Base-by-base conservation (phyloP, 2,888 invertebrate species). In the Luperina testacea region DNA sequence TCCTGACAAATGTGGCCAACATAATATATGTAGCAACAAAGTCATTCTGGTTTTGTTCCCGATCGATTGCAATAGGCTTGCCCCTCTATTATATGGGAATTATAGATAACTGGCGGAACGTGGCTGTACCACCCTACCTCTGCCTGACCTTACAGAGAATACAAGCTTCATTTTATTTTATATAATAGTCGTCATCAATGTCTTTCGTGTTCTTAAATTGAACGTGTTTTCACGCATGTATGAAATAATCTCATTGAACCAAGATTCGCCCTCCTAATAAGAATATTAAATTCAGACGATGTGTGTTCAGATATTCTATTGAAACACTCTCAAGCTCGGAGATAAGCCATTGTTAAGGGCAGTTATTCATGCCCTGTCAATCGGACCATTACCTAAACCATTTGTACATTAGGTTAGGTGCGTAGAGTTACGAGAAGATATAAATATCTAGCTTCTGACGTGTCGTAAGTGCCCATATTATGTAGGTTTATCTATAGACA, bases 351-450 rank as follows among this genome's bases (percentile, higher is more conserved):
- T 82, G 89, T 85, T 85, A 82, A 84, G 72, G 70, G 77, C 71
- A 73, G 82, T 88, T 82, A 78, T 72, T 89, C 88, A 89, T 84
- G 78, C n/a, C 71, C 85, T 85, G 88, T 83, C 89, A 85, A 48
- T 78, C 45, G 85, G 81, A 53, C 88, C 86, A 88, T 89, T 89
- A 89, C 75, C 81, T 81, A 78, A 80, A 76, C 77, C 78, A 84
- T 81, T 84, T 80, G 80, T 72, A 64, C 61, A 65, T 85, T 53
- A 87, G 64, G 86, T 48, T 27, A 8, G 61, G 8, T 2, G 57
- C 45, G 68, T 59, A 83, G 38, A n/a, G 48, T 59, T 32, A 51
- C 63, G 79, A 75, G 32, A 85, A 24, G 70, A 79, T 77, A 70
- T 77, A 68, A 57, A 70, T n/a, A 57, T 3, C 6, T 11, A 20